phyloP scores from a whole-genome alignment of 2,113 vertebrate species.

The Phyllostomus hastatus region DNA sequence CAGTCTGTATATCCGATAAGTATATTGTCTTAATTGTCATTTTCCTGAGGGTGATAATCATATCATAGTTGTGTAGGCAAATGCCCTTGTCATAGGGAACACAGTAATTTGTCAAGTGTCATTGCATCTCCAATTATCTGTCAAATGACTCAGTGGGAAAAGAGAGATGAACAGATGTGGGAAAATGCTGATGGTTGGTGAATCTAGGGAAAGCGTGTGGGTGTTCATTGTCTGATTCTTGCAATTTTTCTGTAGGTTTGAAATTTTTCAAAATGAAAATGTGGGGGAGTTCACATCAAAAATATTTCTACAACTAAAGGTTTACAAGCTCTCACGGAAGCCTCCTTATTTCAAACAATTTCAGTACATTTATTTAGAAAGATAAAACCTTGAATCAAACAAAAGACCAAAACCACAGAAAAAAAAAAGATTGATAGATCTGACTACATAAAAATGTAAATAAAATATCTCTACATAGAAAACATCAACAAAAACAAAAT shows the following conservation, averaged over 20 bases:
- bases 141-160: conserved; percentile 16
- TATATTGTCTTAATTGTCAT: background rate
- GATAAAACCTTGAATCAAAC: background rate
- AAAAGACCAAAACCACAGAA: background rate
- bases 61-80: background rate
- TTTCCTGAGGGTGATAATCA: background rate
- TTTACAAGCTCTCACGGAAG: background rate
- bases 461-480: background rate
- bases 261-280: conserved; percentile 35
- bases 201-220: background rate
- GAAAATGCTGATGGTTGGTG: background rate
- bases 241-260: conserved; percentile 19
- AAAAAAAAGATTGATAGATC: background rate
- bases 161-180: background rate
- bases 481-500: background rate
- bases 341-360: conserved; percentile 2
- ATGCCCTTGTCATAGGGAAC: background rate
- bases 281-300: background rate
- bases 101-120: background rate
- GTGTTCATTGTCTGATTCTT: conserved; percentile 3
- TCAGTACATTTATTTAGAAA: background rate
- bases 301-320: conserved; percentile 19
- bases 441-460: background rate
- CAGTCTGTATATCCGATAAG: background rate
- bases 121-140: background rate